Evolutionary conservation across 2,113 vertebrate species (phyloP).

Genomic region (Castor canadensis): DNA sequence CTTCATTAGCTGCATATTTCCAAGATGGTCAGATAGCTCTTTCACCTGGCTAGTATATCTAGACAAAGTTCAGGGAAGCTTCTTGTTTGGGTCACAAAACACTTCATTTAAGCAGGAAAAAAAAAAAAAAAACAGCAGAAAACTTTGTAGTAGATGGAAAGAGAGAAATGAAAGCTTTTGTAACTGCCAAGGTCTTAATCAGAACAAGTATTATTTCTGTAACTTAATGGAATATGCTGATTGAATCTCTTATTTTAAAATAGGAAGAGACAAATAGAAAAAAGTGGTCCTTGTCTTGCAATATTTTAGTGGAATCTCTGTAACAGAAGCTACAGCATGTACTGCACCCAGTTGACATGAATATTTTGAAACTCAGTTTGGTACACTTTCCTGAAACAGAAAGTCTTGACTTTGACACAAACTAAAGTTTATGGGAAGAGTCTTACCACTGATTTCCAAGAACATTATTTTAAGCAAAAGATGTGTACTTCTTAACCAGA

Average conservation of each 20-base stretch:
- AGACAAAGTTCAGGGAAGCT: conserved; percentile 54
- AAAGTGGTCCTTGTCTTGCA: background rate
- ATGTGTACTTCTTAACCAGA: background rate
- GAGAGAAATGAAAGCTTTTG: conserved; percentile 41
- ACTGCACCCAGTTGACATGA: background rate
- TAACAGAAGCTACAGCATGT: background rate
- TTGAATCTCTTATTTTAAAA: conserved; percentile 50
- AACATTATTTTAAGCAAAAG: background rate
- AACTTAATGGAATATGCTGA: conserved; percentile 49
- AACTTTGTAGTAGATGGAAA: conserved; percentile 71
- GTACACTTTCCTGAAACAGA: background rate
- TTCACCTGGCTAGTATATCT: conserved; percentile 76
- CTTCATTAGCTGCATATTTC: conserved; percentile 83
- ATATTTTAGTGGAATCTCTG: background rate
- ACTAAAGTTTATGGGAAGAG: background rate
- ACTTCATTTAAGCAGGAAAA: conserved; percentile 73
- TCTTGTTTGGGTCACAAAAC: conserved; percentile 33
- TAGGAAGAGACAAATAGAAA: background rate
- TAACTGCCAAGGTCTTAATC: conserved; percentile 49
- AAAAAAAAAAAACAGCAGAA: background rate
- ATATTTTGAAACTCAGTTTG: background rate
- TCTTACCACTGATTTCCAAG: background rate
- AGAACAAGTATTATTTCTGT: background rate
- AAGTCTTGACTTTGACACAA: background rate
- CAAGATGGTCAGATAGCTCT: conserved; percentile 77